These are phyloP conservation scores for Tethya wilhelma DNA, from an alignment of 37 sponge, comb jelly and placozoan species.

Conservation along the genomic window DNA sequence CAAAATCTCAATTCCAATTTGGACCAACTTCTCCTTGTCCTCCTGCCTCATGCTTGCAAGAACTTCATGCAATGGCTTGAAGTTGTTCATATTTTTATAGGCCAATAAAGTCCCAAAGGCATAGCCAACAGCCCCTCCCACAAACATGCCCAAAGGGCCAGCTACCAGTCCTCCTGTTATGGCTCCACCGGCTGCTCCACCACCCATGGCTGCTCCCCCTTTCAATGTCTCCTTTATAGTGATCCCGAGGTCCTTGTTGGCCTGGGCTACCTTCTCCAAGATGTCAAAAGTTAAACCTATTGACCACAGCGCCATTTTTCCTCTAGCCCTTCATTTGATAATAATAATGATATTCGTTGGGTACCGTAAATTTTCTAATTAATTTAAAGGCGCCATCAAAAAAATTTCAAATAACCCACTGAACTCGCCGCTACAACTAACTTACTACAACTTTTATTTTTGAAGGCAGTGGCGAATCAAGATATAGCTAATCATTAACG, in stretches of 20 bases:
- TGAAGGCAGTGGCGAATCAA: no score
- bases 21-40: not conserved
- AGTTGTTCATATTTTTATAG: not conserved
- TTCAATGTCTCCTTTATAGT: not conserved
- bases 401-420: no score
- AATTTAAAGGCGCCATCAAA: no score
- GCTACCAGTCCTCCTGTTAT: not conserved
- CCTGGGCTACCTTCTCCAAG: not conserved
- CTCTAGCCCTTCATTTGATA: no score
- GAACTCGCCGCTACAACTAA: no score
- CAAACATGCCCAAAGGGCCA: not conserved
- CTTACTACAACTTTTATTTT: no score
- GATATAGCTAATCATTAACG: no score
- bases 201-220: conserved; percentile 10
- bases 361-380: no score
- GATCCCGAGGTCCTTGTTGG: conserved; percentile 1
- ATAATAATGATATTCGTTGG: no score
- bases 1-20: not conserved
- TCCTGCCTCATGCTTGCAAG: not conserved
- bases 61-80: conserved; percentile 1
- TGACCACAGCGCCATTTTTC: no score
- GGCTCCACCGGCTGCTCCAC: not conserved
- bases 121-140: conserved; percentile 9
- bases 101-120: not conserved
- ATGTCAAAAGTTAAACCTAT: not conserved